Percentiles rank a stretch among this genome's conserved stretches.
These are phyloP conservation scores for Anadara kagoshimensis DNA, from an alignment of 1,140 invertebrate genomes.

Conservation along the genomic window DNA sequence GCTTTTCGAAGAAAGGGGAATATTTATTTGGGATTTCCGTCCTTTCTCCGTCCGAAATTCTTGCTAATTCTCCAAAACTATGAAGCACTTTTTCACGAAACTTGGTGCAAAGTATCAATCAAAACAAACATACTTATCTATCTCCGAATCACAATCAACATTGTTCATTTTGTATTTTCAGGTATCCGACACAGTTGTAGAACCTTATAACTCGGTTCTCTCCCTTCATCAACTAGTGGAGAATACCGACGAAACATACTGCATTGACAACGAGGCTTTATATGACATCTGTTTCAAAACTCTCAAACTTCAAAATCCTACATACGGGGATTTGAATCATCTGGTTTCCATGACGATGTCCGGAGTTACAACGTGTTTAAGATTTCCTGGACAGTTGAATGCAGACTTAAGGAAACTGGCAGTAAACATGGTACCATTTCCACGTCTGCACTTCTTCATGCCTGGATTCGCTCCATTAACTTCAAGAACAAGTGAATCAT, in stretches of 20 bases:
- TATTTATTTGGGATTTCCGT: too few species aligned
- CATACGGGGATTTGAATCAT: slow-evolving; percentile 72
- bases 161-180: slow-evolving; percentile 73
- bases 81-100: background rate
- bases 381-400: slow-evolving; percentile 85
- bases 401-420: slow-evolving; percentile 88
- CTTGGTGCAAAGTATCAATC: background rate
- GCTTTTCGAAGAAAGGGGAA: too few species aligned
- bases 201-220: slow-evolving; percentile 78
- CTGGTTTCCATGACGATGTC: slow-evolving; percentile 84
- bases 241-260: slow-evolving; percentile 81
- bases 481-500: slow-evolving; percentile 75
- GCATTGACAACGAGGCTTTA: slow-evolving; percentile 73
- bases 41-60: too few species aligned
- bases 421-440: slow-evolving; percentile 85
- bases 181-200: slow-evolving; percentile 77
- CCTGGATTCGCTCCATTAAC: slow-evolving; percentile 83
- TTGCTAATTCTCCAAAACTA: too few species aligned
- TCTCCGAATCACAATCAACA: background rate
- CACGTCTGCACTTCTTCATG: slow-evolving; percentile 86
- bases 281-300: slow-evolving; percentile 75
- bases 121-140: too few species aligned
- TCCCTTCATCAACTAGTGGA: slow-evolving; percentile 86
- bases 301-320: slow-evolving; percentile 81
- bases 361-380: slow-evolving; percentile 85